Percentiles rank a stretch among this genome's conserved stretches.
Conservation (phyloP, 1,140 invertebrate genomes). For the Probaryconus sp. region DNA sequence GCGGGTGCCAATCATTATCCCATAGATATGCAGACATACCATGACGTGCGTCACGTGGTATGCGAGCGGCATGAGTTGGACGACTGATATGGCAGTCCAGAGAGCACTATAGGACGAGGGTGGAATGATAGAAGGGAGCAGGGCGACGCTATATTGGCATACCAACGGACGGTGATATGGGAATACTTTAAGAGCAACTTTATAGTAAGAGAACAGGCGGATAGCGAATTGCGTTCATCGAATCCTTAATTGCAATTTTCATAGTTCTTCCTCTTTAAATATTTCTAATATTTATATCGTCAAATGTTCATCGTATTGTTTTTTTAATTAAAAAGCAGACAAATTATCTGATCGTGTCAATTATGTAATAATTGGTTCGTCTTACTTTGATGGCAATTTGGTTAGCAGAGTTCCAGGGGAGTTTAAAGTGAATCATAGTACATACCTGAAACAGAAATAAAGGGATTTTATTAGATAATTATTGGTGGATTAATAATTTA, state of each 20-base stretch:
- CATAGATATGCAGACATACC: conserved; percentile 72
- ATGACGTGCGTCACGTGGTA: conserved; percentile 70
- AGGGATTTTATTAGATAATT: too few species aligned
- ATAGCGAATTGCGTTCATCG: conserved; percentile 57
- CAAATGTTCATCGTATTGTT: too few species aligned
- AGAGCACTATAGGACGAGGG: conserved; percentile 61
- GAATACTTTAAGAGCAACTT: conserved; percentile 76
- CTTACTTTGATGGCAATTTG: too few species aligned
- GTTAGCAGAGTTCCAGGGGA: too few species aligned
- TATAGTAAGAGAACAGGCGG: conserved; percentile 50
- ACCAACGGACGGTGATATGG: conserved; percentile 72
- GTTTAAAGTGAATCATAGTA: too few species aligned
- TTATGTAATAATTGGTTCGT: too few species aligned
- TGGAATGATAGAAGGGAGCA: conserved; percentile 71
- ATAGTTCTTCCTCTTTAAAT: conserved; percentile 9
- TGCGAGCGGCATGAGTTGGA: conserved; percentile 65
- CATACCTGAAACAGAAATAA: too few species aligned
- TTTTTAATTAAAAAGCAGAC: too few species aligned
- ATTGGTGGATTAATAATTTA: too few species aligned
- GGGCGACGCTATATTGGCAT: conserved; percentile 75
- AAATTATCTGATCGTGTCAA: too few species aligned
- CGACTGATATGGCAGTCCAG: conserved; percentile 64
- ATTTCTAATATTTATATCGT: too few species aligned
- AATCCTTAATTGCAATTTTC: conserved; percentile 40
- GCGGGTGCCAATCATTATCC: conserved; percentile 72